phyloP scores from a whole-genome alignment of 1,140 invertebrate species.

The Schlechtendalia chinensis region DNA sequence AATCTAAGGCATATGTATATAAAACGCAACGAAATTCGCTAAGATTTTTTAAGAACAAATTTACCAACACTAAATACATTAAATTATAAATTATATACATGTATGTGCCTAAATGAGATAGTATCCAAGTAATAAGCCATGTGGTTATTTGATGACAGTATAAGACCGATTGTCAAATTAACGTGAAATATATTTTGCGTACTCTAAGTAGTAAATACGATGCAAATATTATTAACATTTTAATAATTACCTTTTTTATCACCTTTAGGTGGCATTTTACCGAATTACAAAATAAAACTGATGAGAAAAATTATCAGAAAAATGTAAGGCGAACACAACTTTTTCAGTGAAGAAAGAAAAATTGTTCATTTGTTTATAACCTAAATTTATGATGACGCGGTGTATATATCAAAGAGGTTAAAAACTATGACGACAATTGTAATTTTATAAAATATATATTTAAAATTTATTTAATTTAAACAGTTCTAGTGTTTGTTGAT shows the following conservation, averaged over 20 bases:
- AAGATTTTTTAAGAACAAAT: too few species aligned
- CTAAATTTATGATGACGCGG: slow-evolving; percentile 35
- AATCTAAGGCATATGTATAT: too few species aligned
- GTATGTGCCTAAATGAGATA: neutral
- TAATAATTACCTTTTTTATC: slow-evolving; percentile 45
- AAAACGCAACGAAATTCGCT: too few species aligned
- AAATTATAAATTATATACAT: too few species aligned
- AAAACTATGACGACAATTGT: neutral
- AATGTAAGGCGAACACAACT: slow-evolving; percentile 3
- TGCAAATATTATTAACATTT: neutral
- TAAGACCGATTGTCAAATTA: neutral
- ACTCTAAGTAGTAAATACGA: neutral
- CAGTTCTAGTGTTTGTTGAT: neutral
- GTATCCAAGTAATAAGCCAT: neutral
- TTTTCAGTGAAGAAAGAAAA: slow-evolving; percentile 9
- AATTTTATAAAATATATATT: neutral
- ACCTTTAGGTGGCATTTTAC: slow-evolving; percentile 40
- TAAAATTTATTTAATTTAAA: neutral
- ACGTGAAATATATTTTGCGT: neutral
- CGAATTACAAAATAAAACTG: neutral
- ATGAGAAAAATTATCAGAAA: neutral
- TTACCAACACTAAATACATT: too few species aligned
- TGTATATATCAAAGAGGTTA: slow-evolving; percentile 13
- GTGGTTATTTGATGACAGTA: slow-evolving; percentile 12
- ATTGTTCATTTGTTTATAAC: slow-evolving; percentile 40